A percentile compares a stretch with the other conserved stretches of the same genome.
Conservation (phyloP, 2,888 invertebrate species). For the Heteropelma amictum region DNA sequence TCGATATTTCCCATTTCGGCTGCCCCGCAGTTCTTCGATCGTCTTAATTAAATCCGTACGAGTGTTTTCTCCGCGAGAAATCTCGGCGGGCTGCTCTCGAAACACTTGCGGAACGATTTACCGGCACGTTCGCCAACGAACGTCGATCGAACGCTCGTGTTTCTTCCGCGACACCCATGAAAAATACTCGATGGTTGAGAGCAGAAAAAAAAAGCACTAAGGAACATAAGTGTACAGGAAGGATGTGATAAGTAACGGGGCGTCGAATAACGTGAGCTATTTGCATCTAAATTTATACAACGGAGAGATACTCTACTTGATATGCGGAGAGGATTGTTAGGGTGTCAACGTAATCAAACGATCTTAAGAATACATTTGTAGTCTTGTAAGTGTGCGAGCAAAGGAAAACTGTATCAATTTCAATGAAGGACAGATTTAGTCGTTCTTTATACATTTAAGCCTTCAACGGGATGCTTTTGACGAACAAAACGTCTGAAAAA, state of each 20-base stretch:
- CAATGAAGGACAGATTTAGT: slow-evolving; percentile 32
- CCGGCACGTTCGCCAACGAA: too few relatives aligned
- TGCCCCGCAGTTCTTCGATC: too few relatives aligned
- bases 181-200: slow-evolving; percentile 46
- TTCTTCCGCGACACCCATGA: slow-evolving; percentile 16
- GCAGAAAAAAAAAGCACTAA: slow-evolving; percentile 1
- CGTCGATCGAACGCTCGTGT: slow-evolving; percentile 15
- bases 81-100: too few relatives aligned
- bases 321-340: slow-evolving; percentile 35
- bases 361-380: slow-evolving; percentile 24
- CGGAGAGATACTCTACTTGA: slow-evolving; percentile 38
- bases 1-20: too few relatives aligned
- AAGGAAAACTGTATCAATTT: slow-evolving; percentile 54
- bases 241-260: slow-evolving; percentile 54
- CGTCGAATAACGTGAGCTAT: slow-evolving; percentile 48
- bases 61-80: too few relatives aligned
- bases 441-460: too few relatives aligned
- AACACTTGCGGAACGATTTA: too few relatives aligned
- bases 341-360: slow-evolving; percentile 41
- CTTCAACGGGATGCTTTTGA: too few relatives aligned
- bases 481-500: not conserved
- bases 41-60: too few relatives aligned
- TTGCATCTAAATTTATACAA: slow-evolving; percentile 50
- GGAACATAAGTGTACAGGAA: slow-evolving; percentile 48
- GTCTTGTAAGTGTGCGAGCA: slow-evolving; percentile 33